phyloP scores from a whole-genome alignment of 2,113 vertebrate genomes.

The Eublepharis macularius region DNA sequence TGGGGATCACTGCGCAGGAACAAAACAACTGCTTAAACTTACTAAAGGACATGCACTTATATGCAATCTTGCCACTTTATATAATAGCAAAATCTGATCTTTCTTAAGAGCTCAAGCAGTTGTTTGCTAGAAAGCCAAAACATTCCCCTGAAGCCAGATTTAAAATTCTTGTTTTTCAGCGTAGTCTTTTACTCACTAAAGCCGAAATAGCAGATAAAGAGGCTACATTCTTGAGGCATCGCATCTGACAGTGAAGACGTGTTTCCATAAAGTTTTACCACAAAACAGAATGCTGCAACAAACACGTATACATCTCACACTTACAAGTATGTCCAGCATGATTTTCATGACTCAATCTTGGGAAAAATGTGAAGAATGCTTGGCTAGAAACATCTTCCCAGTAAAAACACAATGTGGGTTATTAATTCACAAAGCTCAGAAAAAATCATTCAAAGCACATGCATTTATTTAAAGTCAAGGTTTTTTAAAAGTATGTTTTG shows the following conservation, averaged over 20 bases:
- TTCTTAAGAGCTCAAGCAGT: fast-evolving
- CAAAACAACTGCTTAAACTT: constrained; percentile 30
- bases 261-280: constrained; percentile 57
- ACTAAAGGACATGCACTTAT: neutral
- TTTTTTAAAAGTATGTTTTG: constrained; percentile 59
- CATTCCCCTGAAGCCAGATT: constrained; percentile 2
- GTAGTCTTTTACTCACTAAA: neutral
- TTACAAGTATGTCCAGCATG: constrained; percentile 69
- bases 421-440: constrained; percentile 71
- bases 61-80: fast-evolving
- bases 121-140: neutral
- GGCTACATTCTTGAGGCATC: constrained; percentile 46
- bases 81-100: neutral
- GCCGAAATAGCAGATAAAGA: constrained; percentile 35
- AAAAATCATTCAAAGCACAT: constrained; percentile 64
- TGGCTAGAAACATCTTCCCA: constrained; percentile 74
- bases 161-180: neutral
- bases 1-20: no score
- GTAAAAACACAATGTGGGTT: constrained; percentile 76
- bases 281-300: constrained; percentile 66
- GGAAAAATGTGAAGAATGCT: constrained; percentile 81
- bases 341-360: constrained; percentile 78
- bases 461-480: constrained; percentile 65
- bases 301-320: constrained; percentile 72
- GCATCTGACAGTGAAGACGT: constrained; percentile 46